Conservation (phyloP, 2,113 vertebrate species). For the Tilapia sparmanii region DNA sequence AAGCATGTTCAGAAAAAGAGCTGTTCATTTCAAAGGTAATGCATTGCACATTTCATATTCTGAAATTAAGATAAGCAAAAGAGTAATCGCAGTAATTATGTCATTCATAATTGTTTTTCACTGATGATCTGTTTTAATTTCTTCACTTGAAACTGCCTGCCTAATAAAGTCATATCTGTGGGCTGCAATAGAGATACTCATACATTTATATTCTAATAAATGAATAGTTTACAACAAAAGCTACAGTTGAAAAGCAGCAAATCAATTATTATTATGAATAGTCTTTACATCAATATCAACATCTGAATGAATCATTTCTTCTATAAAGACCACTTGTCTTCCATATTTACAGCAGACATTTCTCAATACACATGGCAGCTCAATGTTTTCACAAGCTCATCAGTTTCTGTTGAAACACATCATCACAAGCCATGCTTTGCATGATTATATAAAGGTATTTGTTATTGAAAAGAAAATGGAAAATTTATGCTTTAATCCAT, state of each 20-base stretch:
- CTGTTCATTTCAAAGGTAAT: not conserved
- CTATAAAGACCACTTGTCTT: not conserved
- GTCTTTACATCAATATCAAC: not conserved
- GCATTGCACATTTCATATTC: not conserved
- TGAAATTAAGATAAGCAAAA: not conserved
- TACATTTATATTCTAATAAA: not conserved
- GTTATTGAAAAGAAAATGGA: not conserved
- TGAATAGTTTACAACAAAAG: not conserved
- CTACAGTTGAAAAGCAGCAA: not conserved
- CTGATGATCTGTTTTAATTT: not conserved
- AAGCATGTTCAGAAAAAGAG: not conserved
- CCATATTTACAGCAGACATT: not conserved
- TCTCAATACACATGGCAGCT: not conserved
- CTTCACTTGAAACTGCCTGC: not conserved
- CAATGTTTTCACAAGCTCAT: not conserved
- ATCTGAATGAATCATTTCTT: not conserved
- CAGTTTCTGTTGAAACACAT: not conserved
- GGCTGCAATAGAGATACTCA: not conserved
- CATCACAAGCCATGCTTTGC: not conserved
- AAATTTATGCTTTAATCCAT: slow-evolving; percentile 5
- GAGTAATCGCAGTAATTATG: not conserved
- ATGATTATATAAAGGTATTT: not conserved
- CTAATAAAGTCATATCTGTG: not conserved
- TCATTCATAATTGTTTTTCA: not conserved
- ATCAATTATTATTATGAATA: not conserved